Conservation (phyloP, 2,797 vertebrate genomes). For the Sphenopsis melanotis region DNA sequence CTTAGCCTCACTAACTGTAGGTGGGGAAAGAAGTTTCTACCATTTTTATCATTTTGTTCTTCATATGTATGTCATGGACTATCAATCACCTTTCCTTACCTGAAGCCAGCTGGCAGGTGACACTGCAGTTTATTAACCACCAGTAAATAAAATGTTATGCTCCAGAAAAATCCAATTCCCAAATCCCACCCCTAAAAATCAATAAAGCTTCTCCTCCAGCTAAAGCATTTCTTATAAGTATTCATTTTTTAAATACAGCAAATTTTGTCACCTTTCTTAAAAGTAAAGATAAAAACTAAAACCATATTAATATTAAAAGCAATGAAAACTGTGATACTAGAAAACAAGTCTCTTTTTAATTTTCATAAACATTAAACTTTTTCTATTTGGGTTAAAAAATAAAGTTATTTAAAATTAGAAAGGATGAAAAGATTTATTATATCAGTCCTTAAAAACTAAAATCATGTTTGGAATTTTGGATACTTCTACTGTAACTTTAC, state of each 20-base stretch:
- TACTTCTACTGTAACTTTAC: not conserved
- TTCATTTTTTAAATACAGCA: not conserved
- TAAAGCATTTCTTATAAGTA: not conserved
- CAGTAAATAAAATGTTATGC: conserved; percentile 35
- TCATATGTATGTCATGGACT: not conserved
- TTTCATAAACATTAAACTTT: not conserved
- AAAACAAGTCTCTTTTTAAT: not conserved
- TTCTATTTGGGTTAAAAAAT: not conserved
- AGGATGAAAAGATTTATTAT: not conserved
- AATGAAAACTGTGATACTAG: not conserved
- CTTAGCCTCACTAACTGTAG: not conserved
- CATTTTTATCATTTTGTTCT: not conserved
- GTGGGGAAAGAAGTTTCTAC: not conserved
- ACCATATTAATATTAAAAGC: not conserved
- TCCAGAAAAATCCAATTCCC: conserved; percentile 21
- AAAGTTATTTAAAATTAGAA: not conserved
- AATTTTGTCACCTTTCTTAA: not conserved
- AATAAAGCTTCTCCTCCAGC: not conserved
- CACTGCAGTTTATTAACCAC: conserved; percentile 1
- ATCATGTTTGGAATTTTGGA: not conserved
- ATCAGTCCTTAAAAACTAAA: not conserved
- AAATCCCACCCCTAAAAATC: conserved; percentile 9
- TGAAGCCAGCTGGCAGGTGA: conserved; percentile 12
- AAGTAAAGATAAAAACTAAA: not conserved
- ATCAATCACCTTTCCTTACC: not conserved